phyloP scores from a whole-genome alignment of 2,797 vertebrate species.

The Rhinogobio ventralis region DNA sequence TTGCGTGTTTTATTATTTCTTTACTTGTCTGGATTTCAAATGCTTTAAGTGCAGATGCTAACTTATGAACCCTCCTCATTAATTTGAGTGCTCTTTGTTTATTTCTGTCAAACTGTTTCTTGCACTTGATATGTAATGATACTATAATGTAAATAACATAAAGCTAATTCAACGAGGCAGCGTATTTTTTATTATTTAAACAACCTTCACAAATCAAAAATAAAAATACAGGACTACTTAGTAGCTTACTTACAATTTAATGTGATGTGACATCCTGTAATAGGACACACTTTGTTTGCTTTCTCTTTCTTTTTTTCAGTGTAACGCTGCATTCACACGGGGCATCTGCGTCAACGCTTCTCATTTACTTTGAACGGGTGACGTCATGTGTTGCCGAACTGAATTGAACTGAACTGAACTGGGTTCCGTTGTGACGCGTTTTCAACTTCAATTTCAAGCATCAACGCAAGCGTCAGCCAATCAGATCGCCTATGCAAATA shows the following conservation, averaged over 20 bases:
- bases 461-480: too few species aligned
- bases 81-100: constrained; percentile 31
- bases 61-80: constrained; percentile 34
- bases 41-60: constrained; percentile 65
- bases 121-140: background rate
- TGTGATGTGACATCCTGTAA: background rate
- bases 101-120: constrained; percentile 27
- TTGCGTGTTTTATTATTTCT: constrained; percentile 72
- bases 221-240: background rate
- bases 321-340: background rate
- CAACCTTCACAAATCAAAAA: constrained; percentile 7
- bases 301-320: background rate
- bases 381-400: too few species aligned
- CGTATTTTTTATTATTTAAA: constrained; percentile 16
- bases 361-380: too few species aligned
- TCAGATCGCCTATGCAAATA: too few species aligned
- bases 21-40: constrained; percentile 65
- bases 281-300: background rate
- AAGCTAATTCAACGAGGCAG: constrained; percentile 9
- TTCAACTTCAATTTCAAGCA: too few species aligned
- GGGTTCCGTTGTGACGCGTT: too few species aligned
- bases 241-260: background rate
- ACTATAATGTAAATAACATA: constrained; percentile 10
- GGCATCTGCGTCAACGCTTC: too few species aligned
- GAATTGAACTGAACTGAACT: too few species aligned